A percentile compares a stretch with the other conserved stretches of the same genome.
These are phyloP conservation scores for Labeo calbasu DNA, from an alignment of 2,797 vertebrate species.

Conservation along the genomic window DNA sequence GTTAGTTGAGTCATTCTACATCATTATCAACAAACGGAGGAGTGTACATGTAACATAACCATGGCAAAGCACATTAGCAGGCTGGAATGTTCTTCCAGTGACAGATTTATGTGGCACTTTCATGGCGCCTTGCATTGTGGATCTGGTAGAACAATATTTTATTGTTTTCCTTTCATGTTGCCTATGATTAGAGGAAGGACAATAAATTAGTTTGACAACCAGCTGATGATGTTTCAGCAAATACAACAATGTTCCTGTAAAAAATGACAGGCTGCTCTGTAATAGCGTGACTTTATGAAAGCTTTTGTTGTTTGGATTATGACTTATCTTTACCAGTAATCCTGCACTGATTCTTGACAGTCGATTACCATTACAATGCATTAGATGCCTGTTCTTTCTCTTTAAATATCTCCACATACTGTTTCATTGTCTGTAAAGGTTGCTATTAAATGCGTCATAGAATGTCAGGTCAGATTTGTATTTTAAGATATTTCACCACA, in stretches of 20 bases:
- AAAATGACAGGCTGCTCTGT: slow-evolving; percentile 16
- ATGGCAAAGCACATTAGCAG: slow-evolving; percentile 1
- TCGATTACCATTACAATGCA: neutral
- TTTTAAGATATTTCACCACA: slow-evolving; percentile 14
- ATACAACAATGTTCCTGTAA: neutral
- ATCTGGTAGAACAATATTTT: slow-evolving; percentile 8
- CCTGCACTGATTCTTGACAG: neutral
- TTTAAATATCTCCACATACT: slow-evolving; percentile 2
- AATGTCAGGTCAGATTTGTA: neutral
- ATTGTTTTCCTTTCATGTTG: neutral
- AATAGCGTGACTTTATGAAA: neutral
- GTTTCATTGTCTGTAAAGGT: neutral
- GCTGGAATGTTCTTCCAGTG: neutral
- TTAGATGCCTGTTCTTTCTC: neutral
- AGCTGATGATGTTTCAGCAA: slow-evolving; percentile 3
- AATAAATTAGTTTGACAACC: slow-evolving; percentile 14
- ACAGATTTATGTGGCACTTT: slow-evolving; percentile 6
- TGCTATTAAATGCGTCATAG: neutral
- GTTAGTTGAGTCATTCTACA: slow-evolving; percentile 19
- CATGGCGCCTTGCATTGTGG: neutral
- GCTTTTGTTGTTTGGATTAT: slow-evolving; percentile 25
- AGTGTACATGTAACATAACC: neutral
- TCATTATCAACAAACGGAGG: slow-evolving; percentile 9
- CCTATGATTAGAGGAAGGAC: neutral
- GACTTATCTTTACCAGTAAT: slow-evolving; percentile 21